These are phyloP conservation scores for Neosalanx taihuensis DNA, from an alignment of 2,797 vertebrate species.

Conservation along the genomic window DNA sequence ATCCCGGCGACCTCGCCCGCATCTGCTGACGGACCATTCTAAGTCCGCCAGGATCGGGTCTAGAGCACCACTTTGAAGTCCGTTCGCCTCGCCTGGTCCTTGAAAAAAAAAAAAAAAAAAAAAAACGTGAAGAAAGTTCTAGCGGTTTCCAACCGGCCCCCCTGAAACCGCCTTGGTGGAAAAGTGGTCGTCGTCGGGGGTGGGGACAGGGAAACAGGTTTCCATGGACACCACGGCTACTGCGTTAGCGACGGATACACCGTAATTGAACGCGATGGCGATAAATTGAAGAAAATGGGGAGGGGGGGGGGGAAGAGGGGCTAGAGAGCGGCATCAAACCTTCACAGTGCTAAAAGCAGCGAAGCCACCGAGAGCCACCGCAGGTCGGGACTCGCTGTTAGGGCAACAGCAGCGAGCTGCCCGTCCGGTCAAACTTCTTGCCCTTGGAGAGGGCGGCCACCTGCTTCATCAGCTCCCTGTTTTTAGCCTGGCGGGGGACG, in stretches of 20 bases:
- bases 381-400: slow-evolving; percentile 72
- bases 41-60: no score
- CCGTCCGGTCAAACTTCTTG: slow-evolving; percentile 97
- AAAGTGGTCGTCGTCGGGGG: slow-evolving; percentile 35
- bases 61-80: no score
- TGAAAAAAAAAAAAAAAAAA: neutral
- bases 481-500: slow-evolving; percentile 83
- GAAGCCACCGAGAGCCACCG: slow-evolving; percentile 59
- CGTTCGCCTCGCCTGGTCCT: no score
- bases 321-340: slow-evolving; percentile 56
- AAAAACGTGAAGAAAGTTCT: no score
- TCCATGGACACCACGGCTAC: slow-evolving; percentile 58
- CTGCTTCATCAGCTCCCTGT: slow-evolving; percentile 97
- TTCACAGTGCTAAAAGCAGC: slow-evolving; percentile 79
- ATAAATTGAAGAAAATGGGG: slow-evolving; percentile 54
- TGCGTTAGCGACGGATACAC: slow-evolving; percentile 45
- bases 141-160: no score
- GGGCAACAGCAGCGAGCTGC: slow-evolving; percentile 87
- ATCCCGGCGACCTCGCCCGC: no score
- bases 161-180: slow-evolving; percentile 34
- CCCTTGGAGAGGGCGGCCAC: slow-evolving; percentile 97
- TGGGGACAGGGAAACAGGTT: slow-evolving; percentile 35
- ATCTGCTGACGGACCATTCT: no score
- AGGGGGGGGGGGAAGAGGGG: slow-evolving; percentile 56
- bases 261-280: slow-evolving; percentile 45